Evolutionary conservation across 2,888 invertebrate genomes (phyloP).

Genomic region (Trachelus troglodyta): DNA sequence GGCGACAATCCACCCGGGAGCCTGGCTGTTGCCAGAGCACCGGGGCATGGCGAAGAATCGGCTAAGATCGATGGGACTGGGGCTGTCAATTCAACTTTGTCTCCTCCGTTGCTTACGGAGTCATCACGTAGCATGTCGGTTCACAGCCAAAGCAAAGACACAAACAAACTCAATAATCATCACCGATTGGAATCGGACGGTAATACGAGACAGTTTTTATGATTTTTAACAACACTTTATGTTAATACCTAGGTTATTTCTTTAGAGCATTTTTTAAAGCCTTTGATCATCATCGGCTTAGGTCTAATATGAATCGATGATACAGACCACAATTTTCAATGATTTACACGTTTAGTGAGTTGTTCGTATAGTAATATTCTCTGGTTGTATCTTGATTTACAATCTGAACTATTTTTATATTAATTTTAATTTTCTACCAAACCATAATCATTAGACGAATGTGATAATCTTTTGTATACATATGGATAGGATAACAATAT

Average conservation of each 20-base stretch:
- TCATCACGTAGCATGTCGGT: slow-evolving; percentile 43
- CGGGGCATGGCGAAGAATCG: slow-evolving; percentile 26
- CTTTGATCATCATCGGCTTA: neutral
- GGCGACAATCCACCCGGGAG: slow-evolving; percentile 1
- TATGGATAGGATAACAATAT: neutral
- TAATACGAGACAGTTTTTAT: slow-evolving; percentile 26
- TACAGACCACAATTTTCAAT: neutral
- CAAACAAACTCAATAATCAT: slow-evolving; percentile 40
- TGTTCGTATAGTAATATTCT: too few species aligned
- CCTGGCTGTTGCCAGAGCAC: neutral
- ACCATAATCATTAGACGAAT: neutral
- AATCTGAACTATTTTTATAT: neutral
- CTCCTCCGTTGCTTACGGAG: slow-evolving; percentile 25
- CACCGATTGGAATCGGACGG: slow-evolving; percentile 40
- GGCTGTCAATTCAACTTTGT: slow-evolving; percentile 35
- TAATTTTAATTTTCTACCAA: neutral
- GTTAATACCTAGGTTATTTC: neutral
- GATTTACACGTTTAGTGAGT: too few species aligned
- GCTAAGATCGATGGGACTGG: slow-evolving; percentile 13
- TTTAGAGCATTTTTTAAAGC: neutral
- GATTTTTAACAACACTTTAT: neutral
- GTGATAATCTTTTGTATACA: neutral
- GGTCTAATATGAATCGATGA: neutral
- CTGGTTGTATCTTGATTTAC: too few species aligned
- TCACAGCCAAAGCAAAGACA: slow-evolving; percentile 40